These are phyloP conservation scores for Heliconius ismenius DNA, from an alignment of 2,888 invertebrate species.

Conservation along the genomic window DNA sequence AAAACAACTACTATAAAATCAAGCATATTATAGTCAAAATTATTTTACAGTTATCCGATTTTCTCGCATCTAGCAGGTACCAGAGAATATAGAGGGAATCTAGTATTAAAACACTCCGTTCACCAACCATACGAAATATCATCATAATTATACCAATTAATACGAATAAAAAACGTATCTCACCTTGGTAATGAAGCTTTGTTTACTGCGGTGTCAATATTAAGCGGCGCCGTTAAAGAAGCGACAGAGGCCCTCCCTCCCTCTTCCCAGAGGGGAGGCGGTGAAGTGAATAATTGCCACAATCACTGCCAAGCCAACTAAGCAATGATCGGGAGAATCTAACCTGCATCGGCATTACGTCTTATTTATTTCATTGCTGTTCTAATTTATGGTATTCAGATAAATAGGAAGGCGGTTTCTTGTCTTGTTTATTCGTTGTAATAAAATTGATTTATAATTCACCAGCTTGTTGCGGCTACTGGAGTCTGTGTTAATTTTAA, in stretches of 20 bases:
- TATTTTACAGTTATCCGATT: too few relatives aligned
- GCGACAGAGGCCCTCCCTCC: constrained; percentile 50
- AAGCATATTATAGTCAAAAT: too few relatives aligned
- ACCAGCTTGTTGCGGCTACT: neutral
- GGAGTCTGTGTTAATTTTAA: neutral
- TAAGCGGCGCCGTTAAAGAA: constrained; percentile 58
- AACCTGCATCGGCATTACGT: constrained; percentile 47
- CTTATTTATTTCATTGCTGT: constrained; percentile 39
- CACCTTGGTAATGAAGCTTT: constrained; percentile 25
- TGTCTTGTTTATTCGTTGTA: constrained; percentile 25
- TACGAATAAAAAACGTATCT: constrained; percentile 1
- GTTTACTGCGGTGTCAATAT: constrained; percentile 53
- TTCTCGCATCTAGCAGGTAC: too few relatives aligned
- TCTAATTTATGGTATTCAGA: constrained; percentile 36
- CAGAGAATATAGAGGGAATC: too few relatives aligned
- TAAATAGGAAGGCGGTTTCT: constrained; percentile 32
- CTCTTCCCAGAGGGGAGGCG: constrained; percentile 55
- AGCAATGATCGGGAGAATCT: constrained; percentile 57
- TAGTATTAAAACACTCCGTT: too few relatives aligned
- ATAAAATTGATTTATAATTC: constrained; percentile 22
- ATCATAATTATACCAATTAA: neutral
- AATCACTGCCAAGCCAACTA: constrained; percentile 70
- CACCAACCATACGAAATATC: neutral
- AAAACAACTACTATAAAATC: too few relatives aligned
- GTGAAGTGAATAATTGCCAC: constrained; percentile 71